Evolutionary conservation across 2,888 invertebrate genomes (phyloP).

Genomic region (Heptascelio sp.): DNA sequence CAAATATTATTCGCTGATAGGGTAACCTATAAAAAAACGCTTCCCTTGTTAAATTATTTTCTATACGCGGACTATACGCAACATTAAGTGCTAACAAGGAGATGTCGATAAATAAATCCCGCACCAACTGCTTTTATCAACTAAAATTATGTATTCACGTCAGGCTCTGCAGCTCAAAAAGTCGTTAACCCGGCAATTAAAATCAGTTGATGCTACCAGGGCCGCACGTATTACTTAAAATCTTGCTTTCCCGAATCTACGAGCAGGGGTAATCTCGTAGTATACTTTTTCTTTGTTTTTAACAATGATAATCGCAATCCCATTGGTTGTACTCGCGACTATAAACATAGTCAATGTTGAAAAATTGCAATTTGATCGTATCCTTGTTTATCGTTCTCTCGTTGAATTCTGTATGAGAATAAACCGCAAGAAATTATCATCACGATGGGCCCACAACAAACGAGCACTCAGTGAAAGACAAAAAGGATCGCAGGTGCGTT

Average conservation of each 20-base stretch:
- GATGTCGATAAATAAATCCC: background rate
- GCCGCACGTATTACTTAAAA: constrained; percentile 1
- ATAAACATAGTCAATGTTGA: background rate
- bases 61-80: too few species aligned
- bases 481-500: background rate
- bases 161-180: background rate
- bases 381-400: constrained; percentile 5
- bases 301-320: constrained; percentile 22
- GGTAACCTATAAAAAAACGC: too few species aligned
- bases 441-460: background rate
- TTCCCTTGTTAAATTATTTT: too few species aligned
- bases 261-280: background rate
- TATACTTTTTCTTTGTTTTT: background rate
- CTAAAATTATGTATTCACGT: background rate
- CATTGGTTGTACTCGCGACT: background rate
- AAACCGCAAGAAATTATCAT: background rate
- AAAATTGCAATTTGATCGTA: constrained; percentile 4
- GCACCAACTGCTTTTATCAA: background rate
- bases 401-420: background rate
- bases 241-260: background rate
- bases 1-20: too few species aligned
- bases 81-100: too few species aligned
- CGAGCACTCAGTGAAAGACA: background rate
- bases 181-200: constrained; percentile 6
- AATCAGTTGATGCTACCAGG: background rate